Evolutionary conservation across 1,140 invertebrate genomes (phyloP), one percentile per base, ranked within the genome.

Genomic region (Drosophila navojoa): DNA sequence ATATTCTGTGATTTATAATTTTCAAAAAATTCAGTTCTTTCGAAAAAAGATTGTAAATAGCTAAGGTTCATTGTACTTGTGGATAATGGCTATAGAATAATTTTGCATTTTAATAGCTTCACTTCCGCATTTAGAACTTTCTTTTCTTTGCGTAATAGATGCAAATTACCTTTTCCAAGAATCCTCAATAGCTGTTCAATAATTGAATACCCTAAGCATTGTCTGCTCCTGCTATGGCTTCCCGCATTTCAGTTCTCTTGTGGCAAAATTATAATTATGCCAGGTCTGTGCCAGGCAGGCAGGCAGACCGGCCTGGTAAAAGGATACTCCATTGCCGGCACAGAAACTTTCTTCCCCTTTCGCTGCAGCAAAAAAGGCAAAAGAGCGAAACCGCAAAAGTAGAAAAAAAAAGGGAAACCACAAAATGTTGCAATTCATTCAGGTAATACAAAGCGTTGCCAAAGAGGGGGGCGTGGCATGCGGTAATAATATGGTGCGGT

Each of bases 341-440:
- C 15, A n/a, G n/a, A 44, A 9, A 29, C 35, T 75, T 61, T 62
- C 60, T 25, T 13, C 66, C 61, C 70, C 45, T 45, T 45, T 22
- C 16, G 15, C 19, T 19, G 57, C 29, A 10, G n/a, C 32, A 55
- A 60, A 63, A 70, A 64, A 79, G 79, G 76, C 59, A 71, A 71
- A 68, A 25, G 44, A 45, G 76, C 29, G 82, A 86, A 86, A 87
- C 82, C 82, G 66, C 76, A 86, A 76, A 87, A 77, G 35, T 38
- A 38, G 11, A 38, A 7, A 77, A 61, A 11, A 57, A 54, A 61
- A 35, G 79, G 66, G 76, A 76, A 86, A 87, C 80, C 81, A 81
- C 76, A 86, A 79, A 86, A 81, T 52, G 60, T 35, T 47, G 76
- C 74, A 76, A 78, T 71, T 61, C 42, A 45, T 3, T 45, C 35